Percentiles rank a stretch among this genome's conserved stretches.
Evolutionary conservation across 37 sponge, comb jelly and placozoan genomes (phyloP).

Genomic region (Crambe crambe): DNA sequence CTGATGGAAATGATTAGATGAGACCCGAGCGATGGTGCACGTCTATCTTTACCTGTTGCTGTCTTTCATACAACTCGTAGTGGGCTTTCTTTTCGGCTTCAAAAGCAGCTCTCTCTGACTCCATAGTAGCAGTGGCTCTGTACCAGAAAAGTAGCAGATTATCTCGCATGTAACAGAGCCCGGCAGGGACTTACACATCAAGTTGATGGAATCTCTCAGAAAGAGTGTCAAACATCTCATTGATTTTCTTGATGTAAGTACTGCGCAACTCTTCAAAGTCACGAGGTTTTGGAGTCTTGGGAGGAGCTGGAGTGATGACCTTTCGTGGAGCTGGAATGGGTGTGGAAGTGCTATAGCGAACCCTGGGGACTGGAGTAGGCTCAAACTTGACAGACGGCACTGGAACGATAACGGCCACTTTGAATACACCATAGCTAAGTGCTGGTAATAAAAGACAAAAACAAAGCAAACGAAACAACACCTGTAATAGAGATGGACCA

Average conservation of each 20-base stretch:
- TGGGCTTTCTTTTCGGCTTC: conserved; percentile 61
- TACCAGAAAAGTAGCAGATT: background rate
- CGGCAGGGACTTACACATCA: conserved; percentile 44
- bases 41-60: conserved; percentile 54
- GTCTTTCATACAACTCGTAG: conserved; percentile 57
- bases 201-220: conserved; percentile 51
- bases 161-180: too few species aligned
- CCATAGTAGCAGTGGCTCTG: conserved; percentile 43
- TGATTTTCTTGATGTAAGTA: conserved; percentile 35
- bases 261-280: conserved; percentile 60
- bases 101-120: conserved; percentile 59
- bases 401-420: background rate
- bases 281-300: conserved; percentile 39
- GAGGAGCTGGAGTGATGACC: conserved; percentile 29
- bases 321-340: conserved; percentile 69
- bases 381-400: conserved; percentile 15
- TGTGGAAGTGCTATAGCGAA: conserved; percentile 23
- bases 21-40: too few species aligned
- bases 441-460: background rate
- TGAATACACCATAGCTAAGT: too few species aligned
- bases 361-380: conserved; percentile 47
- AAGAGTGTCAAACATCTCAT: conserved; percentile 65
- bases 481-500: conserved; percentile 41
- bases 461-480: background rate
- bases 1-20: too few species aligned